Evolutionary conservation across 2,888 invertebrate genomes (phyloP), one percentile per base, ranked within the genome.

Genomic region (Heliconius aoede): DNA sequence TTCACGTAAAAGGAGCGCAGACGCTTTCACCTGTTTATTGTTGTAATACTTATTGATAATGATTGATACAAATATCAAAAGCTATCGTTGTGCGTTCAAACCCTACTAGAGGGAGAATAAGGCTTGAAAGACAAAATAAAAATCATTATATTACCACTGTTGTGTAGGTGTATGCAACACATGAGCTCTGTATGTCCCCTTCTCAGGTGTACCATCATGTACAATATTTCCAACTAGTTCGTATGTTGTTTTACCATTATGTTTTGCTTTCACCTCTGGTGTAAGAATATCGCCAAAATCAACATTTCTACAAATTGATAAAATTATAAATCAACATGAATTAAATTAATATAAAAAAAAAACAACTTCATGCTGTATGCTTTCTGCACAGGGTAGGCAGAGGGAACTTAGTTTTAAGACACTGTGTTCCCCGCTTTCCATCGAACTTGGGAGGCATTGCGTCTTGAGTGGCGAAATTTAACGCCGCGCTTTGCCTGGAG

Each of bases 211-310:
- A 0, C 99, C 99, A 86, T 99, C 99, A 86, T 99, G 99, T 1
- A 99, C 98, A 81, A 99, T 98, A 89, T 99, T 99, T 0, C 99
- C 99, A n/a, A 99, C 97, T 78, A 99, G 95, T 94, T 99, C 99
- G 86, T 99, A 99, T 26, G 97, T 97, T 1, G 99, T 99, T 86
- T 96, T 96, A 21, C 94, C 95, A 83, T 96, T 96, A 85, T 98
- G 96, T 79, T 95, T 95, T 1, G 96, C 96, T 84, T 97, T 97
- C 71, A 97, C 95, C 90, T 98, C 98, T 1, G 97, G 96, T 0
- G 98, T 97, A 69, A 99, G 91, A 84, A 99, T 97, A 85, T 99
- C 99, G 21, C 98, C 98, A 90, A 99, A 98, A 91, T 99, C 99
- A 4, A 99, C 98, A 89, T 99, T 99, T 88, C 98, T 99, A 87